Evolutionary conservation across 2,113 vertebrate species (phyloP).

Genomic region (Dendropsophus ebraccatus): DNA sequence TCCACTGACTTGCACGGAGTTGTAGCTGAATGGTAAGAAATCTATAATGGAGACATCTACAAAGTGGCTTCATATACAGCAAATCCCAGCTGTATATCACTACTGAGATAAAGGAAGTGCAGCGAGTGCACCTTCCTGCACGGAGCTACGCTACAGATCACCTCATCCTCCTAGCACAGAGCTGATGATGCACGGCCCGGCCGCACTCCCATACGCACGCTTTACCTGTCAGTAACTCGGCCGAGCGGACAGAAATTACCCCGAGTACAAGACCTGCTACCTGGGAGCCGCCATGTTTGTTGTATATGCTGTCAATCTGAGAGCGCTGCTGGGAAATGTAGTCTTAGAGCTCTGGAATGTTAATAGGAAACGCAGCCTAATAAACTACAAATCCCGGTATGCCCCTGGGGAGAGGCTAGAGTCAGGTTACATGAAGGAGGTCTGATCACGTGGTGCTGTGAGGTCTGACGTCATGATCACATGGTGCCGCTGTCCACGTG

Average conservation of each 20-base stretch:
- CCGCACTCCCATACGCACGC: not conserved
- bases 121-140: not conserved
- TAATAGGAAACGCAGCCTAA: too few relatives aligned
- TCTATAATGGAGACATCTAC: too few relatives aligned
- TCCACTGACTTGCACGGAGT: too few relatives aligned
- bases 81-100: not conserved
- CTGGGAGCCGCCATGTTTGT: constrained; percentile 59
- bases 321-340: constrained; percentile 29
- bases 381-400: constrained; percentile 38
- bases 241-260: fast-evolving
- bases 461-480: too few relatives aligned
- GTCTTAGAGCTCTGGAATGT: not conserved
- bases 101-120: not conserved
- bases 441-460: too few relatives aligned
- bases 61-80: too few relatives aligned
- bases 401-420: not conserved
- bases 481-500: too few relatives aligned
- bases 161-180: too few relatives aligned
- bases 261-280: not conserved
- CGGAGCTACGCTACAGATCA: too few relatives aligned
- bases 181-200: not conserved
- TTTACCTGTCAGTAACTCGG: not conserved
- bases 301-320: not conserved
- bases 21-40: too few relatives aligned
- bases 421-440: too few relatives aligned